These are phyloP conservation scores for Melitaea cinxia DNA, from an alignment of 1,140 invertebrate species.

Conservation along the genomic window DNA sequence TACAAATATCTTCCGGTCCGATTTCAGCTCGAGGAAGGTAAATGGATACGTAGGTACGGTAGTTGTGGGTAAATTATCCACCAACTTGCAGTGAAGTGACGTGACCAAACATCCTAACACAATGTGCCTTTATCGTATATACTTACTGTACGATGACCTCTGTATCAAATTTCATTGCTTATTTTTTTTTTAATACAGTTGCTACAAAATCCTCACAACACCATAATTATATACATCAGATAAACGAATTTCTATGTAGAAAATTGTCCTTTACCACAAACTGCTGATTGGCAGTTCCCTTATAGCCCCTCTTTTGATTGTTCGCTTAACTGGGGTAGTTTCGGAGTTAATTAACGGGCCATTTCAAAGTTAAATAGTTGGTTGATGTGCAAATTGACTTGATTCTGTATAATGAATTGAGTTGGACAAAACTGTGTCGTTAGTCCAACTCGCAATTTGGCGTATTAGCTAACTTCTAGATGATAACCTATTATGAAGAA, in stretches of 20 bases:
- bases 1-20: too few relatives aligned
- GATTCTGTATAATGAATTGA: constrained; percentile 41
- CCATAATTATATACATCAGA: not conserved
- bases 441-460: constrained; percentile 26
- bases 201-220: too few relatives aligned
- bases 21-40: too few relatives aligned
- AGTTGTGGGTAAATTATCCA: too few relatives aligned
- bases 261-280: constrained; percentile 20
- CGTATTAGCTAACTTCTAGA: constrained; percentile 17
- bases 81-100: too few relatives aligned
- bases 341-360: constrained; percentile 42
- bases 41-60: too few relatives aligned
- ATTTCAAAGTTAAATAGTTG: constrained; percentile 50
- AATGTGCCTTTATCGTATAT: too few relatives aligned
- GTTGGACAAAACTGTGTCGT: constrained; percentile 35
- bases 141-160: too few relatives aligned
- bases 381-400: constrained; percentile 45
- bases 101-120: too few relatives aligned
- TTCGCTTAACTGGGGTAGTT: constrained; percentile 36
- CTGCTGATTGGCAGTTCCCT: constrained; percentile 37
- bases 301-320: constrained; percentile 33
- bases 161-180: too few relatives aligned
- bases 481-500: not conserved
- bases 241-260: not conserved
- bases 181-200: too few relatives aligned